A percentile compares a stretch with the other conserved stretches of the same genome.
phyloP scores from a whole-genome alignment of 2,797 vertebrate genomes.

The Falco cherrug region DNA sequence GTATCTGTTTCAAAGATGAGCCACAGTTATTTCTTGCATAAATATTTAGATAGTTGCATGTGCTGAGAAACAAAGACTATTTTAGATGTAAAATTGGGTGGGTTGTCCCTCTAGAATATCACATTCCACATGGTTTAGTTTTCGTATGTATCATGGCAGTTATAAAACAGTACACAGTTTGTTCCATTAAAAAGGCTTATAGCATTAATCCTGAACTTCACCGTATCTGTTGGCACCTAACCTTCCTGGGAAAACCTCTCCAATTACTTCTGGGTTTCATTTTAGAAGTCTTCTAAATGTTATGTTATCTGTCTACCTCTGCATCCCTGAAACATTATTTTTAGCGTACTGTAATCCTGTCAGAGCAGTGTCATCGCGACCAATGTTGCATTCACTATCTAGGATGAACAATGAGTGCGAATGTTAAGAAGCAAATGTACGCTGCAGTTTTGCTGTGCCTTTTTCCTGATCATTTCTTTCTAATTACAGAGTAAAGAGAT shows the following conservation, averaged over 20 bases:
- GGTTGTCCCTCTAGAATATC: not conserved
- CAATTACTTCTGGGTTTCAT: not conserved
- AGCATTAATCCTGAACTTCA: not conserved
- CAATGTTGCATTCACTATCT: not conserved
- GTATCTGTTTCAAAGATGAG: conserved; percentile 48
- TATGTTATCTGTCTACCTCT: not conserved
- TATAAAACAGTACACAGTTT: not conserved
- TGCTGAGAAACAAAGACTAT: conserved; percentile 38
- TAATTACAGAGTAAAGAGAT: conserved; percentile 97
- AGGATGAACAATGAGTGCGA: not conserved
- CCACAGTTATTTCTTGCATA: conserved; percentile 38
- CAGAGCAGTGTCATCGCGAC: not conserved
- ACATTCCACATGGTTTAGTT: not conserved
- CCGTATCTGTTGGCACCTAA: not conserved
- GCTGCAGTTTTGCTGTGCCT: not conserved
- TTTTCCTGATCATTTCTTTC: conserved; percentile 62
- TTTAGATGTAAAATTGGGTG: not conserved
- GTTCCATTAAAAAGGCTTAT: not conserved
- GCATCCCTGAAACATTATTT: not conserved
- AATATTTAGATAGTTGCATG: conserved; percentile 62
- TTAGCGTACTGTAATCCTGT: not conserved
- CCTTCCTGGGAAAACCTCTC: not conserved
- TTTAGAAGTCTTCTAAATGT: not conserved
- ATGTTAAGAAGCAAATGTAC: conserved; percentile 2
- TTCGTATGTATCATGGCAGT: not conserved